Conservation (phyloP, 35 echinoderm and acorn worm genomes). For the Stichopus chloronotus region DNA sequence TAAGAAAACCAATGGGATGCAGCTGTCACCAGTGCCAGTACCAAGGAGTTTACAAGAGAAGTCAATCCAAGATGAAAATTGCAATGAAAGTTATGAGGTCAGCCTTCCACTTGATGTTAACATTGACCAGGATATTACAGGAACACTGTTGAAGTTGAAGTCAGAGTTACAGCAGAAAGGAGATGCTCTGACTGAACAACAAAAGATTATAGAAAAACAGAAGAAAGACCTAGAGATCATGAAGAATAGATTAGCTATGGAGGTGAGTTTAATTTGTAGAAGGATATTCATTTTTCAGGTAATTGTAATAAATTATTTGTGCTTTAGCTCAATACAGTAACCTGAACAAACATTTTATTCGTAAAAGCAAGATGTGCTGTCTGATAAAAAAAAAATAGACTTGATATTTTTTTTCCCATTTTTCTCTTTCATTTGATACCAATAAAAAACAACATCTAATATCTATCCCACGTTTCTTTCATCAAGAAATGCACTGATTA, state of each 20-base stretch:
- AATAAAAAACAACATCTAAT: no score
- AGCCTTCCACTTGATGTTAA: slow-evolving; percentile 14
- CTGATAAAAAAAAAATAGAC: no score
- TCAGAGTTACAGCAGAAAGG: slow-evolving; percentile 71
- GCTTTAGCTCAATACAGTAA: no score
- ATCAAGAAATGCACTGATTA: no score
- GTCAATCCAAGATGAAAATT: slow-evolving; percentile 12
- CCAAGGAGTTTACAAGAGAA: not conserved
- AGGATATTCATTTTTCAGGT: not conserved
- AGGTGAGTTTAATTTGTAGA: slow-evolving; percentile 57
- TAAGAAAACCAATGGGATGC: not conserved
- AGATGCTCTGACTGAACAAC: slow-evolving; percentile 67
- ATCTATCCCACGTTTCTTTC: no score
- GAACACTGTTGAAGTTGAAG: slow-evolving; percentile 67
- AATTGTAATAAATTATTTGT: no score
- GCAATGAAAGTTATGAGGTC: slow-evolving; percentile 58
- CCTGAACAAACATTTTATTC: no score
- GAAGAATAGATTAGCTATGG: slow-evolving; percentile 66
- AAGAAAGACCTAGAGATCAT: slow-evolving; percentile 75
- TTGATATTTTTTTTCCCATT: no score
- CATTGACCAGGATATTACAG: slow-evolving; percentile 59
- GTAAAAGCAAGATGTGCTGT: no score
- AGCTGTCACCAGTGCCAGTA: not conserved
- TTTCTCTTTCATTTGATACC: no score
- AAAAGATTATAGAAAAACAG: slow-evolving; percentile 65